Percentiles rank a stretch among this genome's conserved stretches.
Conservation (phyloP, 2,797 vertebrate genomes). For the Sebastes jordani region DNA sequence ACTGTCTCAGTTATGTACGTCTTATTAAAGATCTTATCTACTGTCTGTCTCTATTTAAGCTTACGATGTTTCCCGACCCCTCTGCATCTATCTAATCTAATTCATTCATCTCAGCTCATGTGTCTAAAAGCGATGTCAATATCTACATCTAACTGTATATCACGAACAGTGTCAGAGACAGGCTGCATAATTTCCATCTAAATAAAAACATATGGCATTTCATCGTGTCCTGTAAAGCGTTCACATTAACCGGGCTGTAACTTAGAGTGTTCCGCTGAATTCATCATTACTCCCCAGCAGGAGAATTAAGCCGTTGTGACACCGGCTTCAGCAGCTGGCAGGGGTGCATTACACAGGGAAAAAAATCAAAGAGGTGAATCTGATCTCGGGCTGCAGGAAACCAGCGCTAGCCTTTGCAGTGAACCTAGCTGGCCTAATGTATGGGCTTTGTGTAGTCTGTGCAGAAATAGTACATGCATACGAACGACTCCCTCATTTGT, state of each 20-base stretch:
- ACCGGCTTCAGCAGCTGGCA: constrained; percentile 44
- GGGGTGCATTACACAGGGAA: constrained; percentile 26
- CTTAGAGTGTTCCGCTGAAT: constrained; percentile 48
- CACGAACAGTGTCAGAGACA: background rate
- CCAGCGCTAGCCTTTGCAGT: constrained; percentile 61
- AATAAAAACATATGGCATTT: constrained; percentile 49
- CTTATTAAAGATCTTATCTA: background rate
- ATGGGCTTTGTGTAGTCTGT: constrained; percentile 43
- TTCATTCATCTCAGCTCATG: background rate
- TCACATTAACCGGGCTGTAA: constrained; percentile 41
- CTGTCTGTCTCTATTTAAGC: background rate
- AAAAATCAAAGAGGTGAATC: constrained; percentile 53
- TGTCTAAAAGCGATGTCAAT: background rate
- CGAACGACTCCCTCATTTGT: constrained; percentile 56
- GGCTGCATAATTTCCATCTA: background rate
- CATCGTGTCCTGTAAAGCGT: constrained; percentile 11
- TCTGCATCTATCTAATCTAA: background rate
- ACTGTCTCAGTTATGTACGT: background rate
- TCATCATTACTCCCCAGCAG: constrained; percentile 37
- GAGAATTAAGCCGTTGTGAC: constrained; percentile 33
- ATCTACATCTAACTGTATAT: background rate
- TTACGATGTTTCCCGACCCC: background rate
- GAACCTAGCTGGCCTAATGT: constrained; percentile 66
- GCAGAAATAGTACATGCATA: constrained; percentile 44
- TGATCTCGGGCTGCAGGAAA: constrained; percentile 66